phyloP scores from a whole-genome alignment of 64 coral and sea anemone genomes.

The Catalaphyllia jardinei region DNA sequence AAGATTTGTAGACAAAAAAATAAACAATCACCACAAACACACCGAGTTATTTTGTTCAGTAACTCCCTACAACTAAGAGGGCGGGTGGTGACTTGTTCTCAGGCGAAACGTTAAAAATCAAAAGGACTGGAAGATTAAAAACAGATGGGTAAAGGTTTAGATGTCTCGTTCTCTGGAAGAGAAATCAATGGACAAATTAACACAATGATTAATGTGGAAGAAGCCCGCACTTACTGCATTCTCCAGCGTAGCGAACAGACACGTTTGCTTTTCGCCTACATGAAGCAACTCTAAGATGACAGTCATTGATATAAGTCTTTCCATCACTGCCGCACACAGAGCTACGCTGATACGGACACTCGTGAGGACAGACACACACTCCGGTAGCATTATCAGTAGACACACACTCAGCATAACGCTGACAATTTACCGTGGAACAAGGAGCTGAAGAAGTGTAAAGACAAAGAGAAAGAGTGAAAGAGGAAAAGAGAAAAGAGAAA shows the following conservation, averaged over 20 bases:
- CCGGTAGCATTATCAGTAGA: slow-evolving; percentile 17
- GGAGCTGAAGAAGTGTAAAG: slow-evolving; percentile 6
- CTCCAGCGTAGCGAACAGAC: not conserved
- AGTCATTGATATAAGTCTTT: slow-evolving; percentile 82
- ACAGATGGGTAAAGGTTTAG: not conserved
- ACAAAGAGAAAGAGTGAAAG: not conserved
- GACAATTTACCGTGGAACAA: slow-evolving; percentile 48
- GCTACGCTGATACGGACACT: slow-evolving; percentile 42
- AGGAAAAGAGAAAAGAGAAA: not conserved
- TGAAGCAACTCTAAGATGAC: slow-evolving; percentile 19
- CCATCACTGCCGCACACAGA: slow-evolving; percentile 85
- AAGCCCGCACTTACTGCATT: slow-evolving; percentile 14
- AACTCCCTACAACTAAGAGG: too few relatives aligned
- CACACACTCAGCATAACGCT: slow-evolving; percentile 56
- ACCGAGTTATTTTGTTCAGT: too few relatives aligned
- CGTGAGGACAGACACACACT: slow-evolving; percentile 67
- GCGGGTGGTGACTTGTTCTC: not conserved
- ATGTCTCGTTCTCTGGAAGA: not conserved
- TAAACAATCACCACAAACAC: too few relatives aligned
- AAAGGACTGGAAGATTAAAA: not conserved
- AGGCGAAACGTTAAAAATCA: not conserved
- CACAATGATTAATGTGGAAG: not conserved
- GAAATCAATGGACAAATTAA: not conserved
- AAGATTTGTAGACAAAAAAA: too few relatives aligned
- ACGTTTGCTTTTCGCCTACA: slow-evolving; percentile 43